Evolutionary conservation across 1,140 invertebrate genomes (phyloP).

Genomic region (Dendroctonus ponderosae): DNA sequence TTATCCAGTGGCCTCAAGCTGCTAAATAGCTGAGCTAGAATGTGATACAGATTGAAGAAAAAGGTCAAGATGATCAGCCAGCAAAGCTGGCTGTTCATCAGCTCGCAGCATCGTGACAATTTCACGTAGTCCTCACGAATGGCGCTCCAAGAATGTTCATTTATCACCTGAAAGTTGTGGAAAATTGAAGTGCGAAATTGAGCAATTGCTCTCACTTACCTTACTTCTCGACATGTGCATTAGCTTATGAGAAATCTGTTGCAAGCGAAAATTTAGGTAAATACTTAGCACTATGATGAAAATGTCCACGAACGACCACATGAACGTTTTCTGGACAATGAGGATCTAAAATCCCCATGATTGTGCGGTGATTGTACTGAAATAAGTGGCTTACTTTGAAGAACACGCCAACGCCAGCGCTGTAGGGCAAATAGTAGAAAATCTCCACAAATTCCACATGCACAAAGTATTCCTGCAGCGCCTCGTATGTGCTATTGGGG

Average conservation of each 20-base stretch:
- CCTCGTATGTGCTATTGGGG: background rate
- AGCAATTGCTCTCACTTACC: slow-evolving; percentile 4
- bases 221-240: slow-evolving; percentile 3
- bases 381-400: background rate
- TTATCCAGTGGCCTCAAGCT: slow-evolving; percentile 50
- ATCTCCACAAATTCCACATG: slow-evolving; percentile 1
- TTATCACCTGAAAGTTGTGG: slow-evolving; percentile 49
- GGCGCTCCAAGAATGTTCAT: slow-evolving; percentile 58
- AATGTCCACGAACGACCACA: slow-evolving; percentile 35
- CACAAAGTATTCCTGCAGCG: background rate
- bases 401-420: background rate
- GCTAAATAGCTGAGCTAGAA: slow-evolving; percentile 67
- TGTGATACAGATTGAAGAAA: slow-evolving; percentile 68
- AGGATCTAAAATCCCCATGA: slow-evolving; percentile 23
- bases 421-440: background rate
- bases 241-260: slow-evolving; percentile 31
- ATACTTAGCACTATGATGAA: slow-evolving; percentile 36
- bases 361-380: background rate
- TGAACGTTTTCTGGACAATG: slow-evolving; percentile 33
- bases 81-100: slow-evolving; percentile 61
- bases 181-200: slow-evolving; percentile 15
- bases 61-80: slow-evolving; percentile 65
- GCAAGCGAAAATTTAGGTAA: slow-evolving; percentile 28
- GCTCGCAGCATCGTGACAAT: slow-evolving; percentile 60
- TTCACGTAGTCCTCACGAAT: slow-evolving; percentile 63